These are phyloP conservation scores for Apostichopus leukothele DNA, from an alignment of 53 echinoderm and acorn worm species.

Conservation along the genomic window DNA sequence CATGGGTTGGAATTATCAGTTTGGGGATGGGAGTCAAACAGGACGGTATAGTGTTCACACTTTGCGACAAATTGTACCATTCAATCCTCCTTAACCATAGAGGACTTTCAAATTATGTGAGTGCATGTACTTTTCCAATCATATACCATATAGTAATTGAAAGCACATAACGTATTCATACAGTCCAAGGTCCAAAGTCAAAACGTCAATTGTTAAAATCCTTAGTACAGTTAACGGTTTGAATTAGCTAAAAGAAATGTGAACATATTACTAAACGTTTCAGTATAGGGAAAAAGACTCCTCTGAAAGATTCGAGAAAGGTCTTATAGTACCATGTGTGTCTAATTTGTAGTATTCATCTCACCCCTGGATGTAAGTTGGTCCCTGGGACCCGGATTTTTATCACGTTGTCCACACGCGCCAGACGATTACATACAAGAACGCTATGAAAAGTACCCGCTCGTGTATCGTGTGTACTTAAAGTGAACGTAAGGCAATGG, in stretches of 20 bases:
- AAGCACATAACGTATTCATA: too few species aligned
- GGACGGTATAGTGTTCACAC: too few species aligned
- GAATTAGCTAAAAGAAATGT: neutral
- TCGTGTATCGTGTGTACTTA: conserved; percentile 6
- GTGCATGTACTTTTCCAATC: too few species aligned
- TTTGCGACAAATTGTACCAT: too few species aligned
- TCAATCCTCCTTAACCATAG: too few species aligned
- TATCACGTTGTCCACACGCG: conserved; percentile 12
- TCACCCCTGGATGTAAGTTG: neutral
- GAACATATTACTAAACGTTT: neutral
- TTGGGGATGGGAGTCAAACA: too few species aligned
- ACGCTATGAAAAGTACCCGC: conserved; percentile 32
- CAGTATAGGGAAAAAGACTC: too few species aligned
- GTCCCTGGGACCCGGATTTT: neutral
- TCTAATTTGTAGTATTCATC: neutral
- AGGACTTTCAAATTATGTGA: too few species aligned
- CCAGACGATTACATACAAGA: neutral
- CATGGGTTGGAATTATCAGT: too few species aligned
- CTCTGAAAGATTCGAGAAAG: too few species aligned
- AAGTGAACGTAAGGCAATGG: conserved; percentile 35
- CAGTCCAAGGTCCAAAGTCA: too few species aligned
- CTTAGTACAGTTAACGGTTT: neutral
- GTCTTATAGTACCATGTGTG: neutral
- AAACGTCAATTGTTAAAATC: neutral
- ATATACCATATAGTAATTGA: too few species aligned